Percentiles rank a stretch among this genome's conserved stretches.
These are phyloP conservation scores for Coregonus sp. DNA, from an alignment of 2,797 vertebrate genomes.

Conservation along the genomic window DNA sequence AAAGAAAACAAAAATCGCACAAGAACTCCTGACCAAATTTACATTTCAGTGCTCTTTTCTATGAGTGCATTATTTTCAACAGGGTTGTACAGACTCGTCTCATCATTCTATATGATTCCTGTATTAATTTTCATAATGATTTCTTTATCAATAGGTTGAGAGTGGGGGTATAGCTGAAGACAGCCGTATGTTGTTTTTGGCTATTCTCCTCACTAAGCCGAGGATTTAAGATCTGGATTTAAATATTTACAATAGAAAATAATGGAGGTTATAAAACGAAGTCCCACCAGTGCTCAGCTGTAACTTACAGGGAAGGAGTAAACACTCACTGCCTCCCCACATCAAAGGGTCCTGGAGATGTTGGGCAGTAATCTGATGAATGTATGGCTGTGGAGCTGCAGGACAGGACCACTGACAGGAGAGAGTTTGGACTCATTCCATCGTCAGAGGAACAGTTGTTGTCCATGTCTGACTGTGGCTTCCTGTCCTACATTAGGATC, in stretches of 20 bases:
- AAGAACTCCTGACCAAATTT: constrained; percentile 66
- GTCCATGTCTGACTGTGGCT: not conserved
- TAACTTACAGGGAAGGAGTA: constrained; percentile 68
- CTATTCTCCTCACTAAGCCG: constrained; percentile 93
- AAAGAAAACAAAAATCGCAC: constrained; percentile 60
- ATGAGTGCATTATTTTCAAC: constrained; percentile 68
- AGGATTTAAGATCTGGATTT: constrained; percentile 94
- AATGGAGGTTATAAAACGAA: constrained; percentile 93
- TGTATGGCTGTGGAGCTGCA: constrained; percentile 47
- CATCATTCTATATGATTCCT: constrained; percentile 69
- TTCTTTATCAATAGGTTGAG: constrained; percentile 74
- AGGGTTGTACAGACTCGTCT: constrained; percentile 57
- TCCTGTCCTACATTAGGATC: not conserved
- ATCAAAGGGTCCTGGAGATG: constrained; percentile 70
- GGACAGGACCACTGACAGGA: constrained; percentile 5
- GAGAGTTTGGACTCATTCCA: not conserved
- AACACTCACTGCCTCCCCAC: constrained; percentile 73
- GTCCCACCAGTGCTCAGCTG: constrained; percentile 72
- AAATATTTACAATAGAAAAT: constrained; percentile 99
- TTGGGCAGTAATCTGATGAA: constrained; percentile 65
- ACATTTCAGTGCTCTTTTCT: constrained; percentile 60
- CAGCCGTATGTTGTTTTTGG: constrained; percentile 82
- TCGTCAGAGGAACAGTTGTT: not conserved
- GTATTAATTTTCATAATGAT: constrained; percentile 81
- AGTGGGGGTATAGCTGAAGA: constrained; percentile 67